Evolutionary conservation across 2,113 vertebrate species (phyloP).

Genomic region (Mobula hypostoma): DNA sequence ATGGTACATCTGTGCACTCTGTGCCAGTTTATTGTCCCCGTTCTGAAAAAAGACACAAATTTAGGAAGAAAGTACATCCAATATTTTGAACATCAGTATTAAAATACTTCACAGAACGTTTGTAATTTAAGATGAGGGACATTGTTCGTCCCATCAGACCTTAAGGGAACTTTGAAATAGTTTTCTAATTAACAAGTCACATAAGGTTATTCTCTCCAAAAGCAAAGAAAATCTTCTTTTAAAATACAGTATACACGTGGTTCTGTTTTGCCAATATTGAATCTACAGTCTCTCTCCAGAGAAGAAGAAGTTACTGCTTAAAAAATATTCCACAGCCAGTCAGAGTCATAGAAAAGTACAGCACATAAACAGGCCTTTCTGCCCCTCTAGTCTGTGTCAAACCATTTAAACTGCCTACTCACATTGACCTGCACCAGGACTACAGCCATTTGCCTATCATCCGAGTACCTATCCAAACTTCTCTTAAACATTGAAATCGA

Average conservation of each 20-base stretch:
- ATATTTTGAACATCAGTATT: not conserved
- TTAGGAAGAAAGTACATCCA: not conserved
- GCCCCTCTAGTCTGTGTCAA: too few species aligned
- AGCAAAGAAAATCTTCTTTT: not conserved
- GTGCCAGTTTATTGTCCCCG: constrained; percentile 80
- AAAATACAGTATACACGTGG: too few species aligned
- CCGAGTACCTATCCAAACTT: too few species aligned
- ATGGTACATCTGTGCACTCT: constrained; percentile 89
- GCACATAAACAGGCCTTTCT: too few species aligned
- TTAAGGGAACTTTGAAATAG: not conserved
- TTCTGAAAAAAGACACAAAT: constrained; percentile 53
- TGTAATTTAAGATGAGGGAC: not conserved
- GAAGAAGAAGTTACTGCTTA: not conserved
- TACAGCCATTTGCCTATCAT: too few species aligned
- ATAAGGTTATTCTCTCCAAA: not conserved
- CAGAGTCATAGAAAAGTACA: too few species aligned
- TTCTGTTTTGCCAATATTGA: not conserved
- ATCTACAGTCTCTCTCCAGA: not conserved
- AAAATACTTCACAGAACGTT: not conserved
- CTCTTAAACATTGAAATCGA: too few species aligned
- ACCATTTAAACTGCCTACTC: too few species aligned
- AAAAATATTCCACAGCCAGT: not conserved
- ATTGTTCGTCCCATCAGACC: not conserved
- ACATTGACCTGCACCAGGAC: too few species aligned
- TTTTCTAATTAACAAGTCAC: not conserved